A percentile compares a stretch with the other conserved stretches of the same genome.
phyloP scores from a whole-genome alignment of 2,113 vertebrate genomes.

The Erinaceus europaeus region DNA sequence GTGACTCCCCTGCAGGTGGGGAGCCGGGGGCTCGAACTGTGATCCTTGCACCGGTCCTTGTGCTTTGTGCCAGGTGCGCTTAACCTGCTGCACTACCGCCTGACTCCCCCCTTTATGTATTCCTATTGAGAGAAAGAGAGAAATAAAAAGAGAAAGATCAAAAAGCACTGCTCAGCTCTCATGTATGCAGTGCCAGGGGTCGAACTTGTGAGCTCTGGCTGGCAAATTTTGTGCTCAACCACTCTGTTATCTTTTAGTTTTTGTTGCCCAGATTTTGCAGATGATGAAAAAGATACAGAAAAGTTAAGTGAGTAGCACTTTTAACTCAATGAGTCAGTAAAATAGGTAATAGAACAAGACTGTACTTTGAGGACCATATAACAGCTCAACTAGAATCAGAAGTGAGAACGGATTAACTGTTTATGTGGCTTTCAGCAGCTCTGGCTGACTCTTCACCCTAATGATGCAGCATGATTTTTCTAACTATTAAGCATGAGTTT shows the following conservation, averaged over 20 bases:
- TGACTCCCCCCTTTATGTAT: too few relatives aligned
- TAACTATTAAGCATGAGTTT: slow-evolving; percentile 8
- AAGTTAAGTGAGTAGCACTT: neutral
- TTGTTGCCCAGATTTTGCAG: slow-evolving; percentile 42
- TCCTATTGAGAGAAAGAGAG: too few relatives aligned
- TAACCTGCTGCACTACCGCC: too few relatives aligned
- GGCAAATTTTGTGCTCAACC: too few relatives aligned
- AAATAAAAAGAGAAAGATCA: too few relatives aligned
- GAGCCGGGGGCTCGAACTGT: too few relatives aligned
- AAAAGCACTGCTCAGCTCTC: too few relatives aligned
- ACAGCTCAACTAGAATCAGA: neutral
- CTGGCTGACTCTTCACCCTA: slow-evolving; percentile 14
- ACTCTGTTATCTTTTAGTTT: neutral
- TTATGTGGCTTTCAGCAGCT: slow-evolving; percentile 29
- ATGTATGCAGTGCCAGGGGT: too few relatives aligned
- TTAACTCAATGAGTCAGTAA: slow-evolving; percentile 36
- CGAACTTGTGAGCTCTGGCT: too few relatives aligned
- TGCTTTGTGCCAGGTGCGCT: too few relatives aligned
- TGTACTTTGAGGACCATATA: neutral
- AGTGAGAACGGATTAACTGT: slow-evolving; percentile 13
- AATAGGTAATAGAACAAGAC: slow-evolving; percentile 11
- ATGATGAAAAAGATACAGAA: slow-evolving; percentile 17
- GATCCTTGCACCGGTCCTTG: too few relatives aligned
- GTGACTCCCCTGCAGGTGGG: too few relatives aligned
- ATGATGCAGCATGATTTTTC: slow-evolving; percentile 16